Evolutionary conservation across 2,888 invertebrate species (phyloP).

Genomic region (Agrochola lota): DNA sequence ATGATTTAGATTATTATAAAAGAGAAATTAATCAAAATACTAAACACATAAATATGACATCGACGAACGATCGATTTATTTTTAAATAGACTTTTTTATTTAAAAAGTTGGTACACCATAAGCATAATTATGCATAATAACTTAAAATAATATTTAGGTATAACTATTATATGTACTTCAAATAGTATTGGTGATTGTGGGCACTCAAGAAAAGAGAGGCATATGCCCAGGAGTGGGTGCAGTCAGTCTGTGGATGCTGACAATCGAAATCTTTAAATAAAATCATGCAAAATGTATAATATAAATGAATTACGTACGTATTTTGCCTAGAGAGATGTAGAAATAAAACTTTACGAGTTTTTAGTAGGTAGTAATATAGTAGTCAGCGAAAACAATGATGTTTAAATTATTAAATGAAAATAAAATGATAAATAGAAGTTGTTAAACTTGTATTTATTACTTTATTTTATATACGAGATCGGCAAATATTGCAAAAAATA

Average conservation of each 20-base stretch:
- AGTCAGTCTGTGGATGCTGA: neutral
- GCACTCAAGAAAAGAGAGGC: neutral
- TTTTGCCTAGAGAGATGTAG: slow-evolving; percentile 6
- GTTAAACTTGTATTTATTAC: neutral
- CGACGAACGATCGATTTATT: neutral
- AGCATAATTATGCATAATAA: too few relatives aligned
- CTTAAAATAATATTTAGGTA: neutral
- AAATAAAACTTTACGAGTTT: slow-evolving; percentile 2
- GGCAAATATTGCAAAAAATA: neutral
- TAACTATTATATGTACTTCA: neutral
- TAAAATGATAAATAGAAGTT: neutral
- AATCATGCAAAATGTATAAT: neutral
- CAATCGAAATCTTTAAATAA: neutral
- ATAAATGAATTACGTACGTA: slow-evolving; percentile 12
- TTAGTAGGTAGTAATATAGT: neutral
- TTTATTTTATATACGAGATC: neutral
- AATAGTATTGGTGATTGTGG: neutral
- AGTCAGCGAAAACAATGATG: neutral
- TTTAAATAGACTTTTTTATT: neutral
- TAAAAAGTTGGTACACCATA: neutral
- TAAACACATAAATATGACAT: neutral
- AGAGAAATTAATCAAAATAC: neutral
- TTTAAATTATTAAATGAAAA: neutral
- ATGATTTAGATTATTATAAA: neutral
- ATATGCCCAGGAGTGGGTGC: neutral